A percentile compares a stretch with the other conserved stretches of the same genome.
phyloP scores from a whole-genome alignment of 2,113 vertebrate genomes.

The Burhinus oedicnemus region DNA sequence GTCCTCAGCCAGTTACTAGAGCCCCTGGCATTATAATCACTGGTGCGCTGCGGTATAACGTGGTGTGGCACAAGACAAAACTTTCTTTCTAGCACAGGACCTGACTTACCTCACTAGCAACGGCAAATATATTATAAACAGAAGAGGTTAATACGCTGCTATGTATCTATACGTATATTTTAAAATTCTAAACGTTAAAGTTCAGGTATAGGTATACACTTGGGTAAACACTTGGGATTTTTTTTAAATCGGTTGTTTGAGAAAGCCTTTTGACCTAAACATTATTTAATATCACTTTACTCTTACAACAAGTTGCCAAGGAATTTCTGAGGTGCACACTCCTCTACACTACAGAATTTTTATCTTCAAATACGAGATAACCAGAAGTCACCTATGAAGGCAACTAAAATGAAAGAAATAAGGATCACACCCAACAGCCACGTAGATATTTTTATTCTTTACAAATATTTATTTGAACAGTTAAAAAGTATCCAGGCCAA shows the following conservation, averaged over 20 bases:
- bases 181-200: not conserved
- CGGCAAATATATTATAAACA: not conserved
- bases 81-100: not conserved
- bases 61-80: not conserved
- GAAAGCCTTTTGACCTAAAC: not conserved
- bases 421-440: not conserved
- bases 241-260: not conserved
- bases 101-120: not conserved
- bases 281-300: not conserved
- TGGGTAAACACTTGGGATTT: not conserved
- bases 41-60: not conserved
- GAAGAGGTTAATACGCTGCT: not conserved
- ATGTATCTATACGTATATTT: not conserved
- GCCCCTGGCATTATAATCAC: not conserved
- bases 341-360: not conserved
- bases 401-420: constrained; percentile 4
- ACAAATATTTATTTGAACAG: constrained; percentile 31
- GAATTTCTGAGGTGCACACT: not conserved
- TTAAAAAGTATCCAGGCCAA: constrained; percentile 55
- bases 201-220: not conserved
- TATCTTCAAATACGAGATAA: not conserved
- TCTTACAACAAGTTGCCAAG: not conserved
- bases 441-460: not conserved
- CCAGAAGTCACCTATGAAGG: not conserved
- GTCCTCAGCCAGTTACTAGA: not conserved